Evolutionary conservation across 2,797 vertebrate genomes (phyloP).

Genomic region (Eurystomus glaucurus): DNA sequence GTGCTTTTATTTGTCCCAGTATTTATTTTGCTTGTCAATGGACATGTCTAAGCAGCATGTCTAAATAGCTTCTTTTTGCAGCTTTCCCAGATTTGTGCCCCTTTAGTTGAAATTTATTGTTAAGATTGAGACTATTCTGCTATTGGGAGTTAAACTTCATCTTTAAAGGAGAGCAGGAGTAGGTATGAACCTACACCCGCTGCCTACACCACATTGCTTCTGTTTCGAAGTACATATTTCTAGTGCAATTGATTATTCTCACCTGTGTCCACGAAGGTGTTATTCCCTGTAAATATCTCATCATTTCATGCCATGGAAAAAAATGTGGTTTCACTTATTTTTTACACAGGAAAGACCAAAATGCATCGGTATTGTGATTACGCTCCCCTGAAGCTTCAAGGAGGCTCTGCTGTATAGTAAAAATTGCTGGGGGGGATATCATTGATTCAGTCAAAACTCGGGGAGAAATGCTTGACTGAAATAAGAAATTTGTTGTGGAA

Average conservation of each 20-base stretch:
- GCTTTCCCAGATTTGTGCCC: background rate
- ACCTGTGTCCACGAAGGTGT: background rate
- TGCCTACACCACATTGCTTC: background rate
- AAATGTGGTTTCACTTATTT: background rate
- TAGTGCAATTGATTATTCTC: background rate
- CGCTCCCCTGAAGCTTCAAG: background rate
- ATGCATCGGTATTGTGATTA: fast-evolving
- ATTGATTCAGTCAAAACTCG: background rate
- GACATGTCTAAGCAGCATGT: background rate
- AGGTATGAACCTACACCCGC: background rate
- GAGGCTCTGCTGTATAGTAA: background rate
- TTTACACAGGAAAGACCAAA: background rate
- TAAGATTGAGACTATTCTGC: background rate
- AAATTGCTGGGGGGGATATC: background rate
- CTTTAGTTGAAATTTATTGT: background rate
- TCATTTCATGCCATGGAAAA: background rate
- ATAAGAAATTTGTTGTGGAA: background rate
- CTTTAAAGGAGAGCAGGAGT: background rate
- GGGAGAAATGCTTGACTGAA: background rate
- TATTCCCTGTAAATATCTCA: background rate
- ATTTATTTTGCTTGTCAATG: background rate
- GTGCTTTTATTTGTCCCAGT: background rate
- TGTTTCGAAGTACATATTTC: background rate
- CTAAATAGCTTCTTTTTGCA: background rate
- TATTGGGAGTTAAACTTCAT: background rate